Evolutionary conservation across 2,888 invertebrate species (phyloP).

Genomic region (Catocala sponsa): DNA sequence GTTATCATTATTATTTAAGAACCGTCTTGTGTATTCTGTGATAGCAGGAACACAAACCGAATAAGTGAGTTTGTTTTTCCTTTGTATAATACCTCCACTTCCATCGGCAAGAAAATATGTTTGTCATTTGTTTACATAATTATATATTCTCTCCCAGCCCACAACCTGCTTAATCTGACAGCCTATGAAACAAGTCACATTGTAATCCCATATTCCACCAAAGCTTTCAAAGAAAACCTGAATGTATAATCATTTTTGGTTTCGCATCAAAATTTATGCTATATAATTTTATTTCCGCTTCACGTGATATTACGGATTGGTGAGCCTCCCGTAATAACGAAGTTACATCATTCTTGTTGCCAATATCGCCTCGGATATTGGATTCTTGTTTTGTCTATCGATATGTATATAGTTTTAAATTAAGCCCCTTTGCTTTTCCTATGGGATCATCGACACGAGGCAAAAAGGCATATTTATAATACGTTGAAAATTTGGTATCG

Average conservation of each 20-base stretch:
- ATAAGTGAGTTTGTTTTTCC: too few species aligned
- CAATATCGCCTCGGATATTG: conserved; percentile 57
- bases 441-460: background rate
- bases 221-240: conserved; percentile 12
- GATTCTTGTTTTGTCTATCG: conserved; percentile 44
- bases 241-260: conserved; percentile 47
- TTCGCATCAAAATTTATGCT: conserved; percentile 57
- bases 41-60: too few species aligned
- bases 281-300: conserved; percentile 62
- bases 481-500: too few species aligned
- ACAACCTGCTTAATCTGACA: background rate
- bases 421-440: background rate
- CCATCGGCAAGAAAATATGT: too few species aligned
- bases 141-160: background rate
- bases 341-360: conserved; percentile 57
- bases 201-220: conserved; percentile 13
- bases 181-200: background rate
- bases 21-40: too few species aligned
- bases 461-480: too few species aligned
- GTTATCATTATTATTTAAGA: too few species aligned
- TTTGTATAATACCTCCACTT: too few species aligned
- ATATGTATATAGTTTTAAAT: conserved; percentile 17
- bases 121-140: too few species aligned
- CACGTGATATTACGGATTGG: conserved; percentile 54
- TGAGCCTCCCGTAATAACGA: conserved; percentile 54